Percentiles rank a stretch among this genome's conserved stretches.
phyloP scores from a whole-genome alignment of 2,888 invertebrate species.

The Eledona agricola region DNA sequence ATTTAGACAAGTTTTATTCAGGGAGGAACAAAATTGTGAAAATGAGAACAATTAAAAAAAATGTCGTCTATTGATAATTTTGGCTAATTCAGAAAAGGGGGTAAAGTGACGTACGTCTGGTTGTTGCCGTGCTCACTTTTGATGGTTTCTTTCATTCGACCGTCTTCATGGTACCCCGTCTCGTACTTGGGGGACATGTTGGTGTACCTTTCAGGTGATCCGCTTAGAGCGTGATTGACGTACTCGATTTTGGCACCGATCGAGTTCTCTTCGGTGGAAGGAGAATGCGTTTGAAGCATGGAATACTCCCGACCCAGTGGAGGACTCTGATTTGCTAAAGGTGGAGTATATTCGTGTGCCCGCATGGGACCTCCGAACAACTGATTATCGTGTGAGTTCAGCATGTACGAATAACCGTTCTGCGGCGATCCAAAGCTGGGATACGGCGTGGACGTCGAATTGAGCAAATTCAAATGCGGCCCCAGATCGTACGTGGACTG shows the following conservation, averaged over 20 bases:
- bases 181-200: slow-evolving; percentile 71
- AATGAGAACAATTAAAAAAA: slow-evolving; percentile 30
- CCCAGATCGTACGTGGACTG: slow-evolving; percentile 81
- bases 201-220: slow-evolving; percentile 68
- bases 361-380: slow-evolving; percentile 68
- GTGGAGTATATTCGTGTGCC: slow-evolving; percentile 70
- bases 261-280: slow-evolving; percentile 61
- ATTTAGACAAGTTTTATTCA: slow-evolving; percentile 7
- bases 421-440: slow-evolving; percentile 71
- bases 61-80: slow-evolving; percentile 43
- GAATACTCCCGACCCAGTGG: slow-evolving; percentile 73
- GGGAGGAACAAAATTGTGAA: slow-evolving; percentile 4
- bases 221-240: slow-evolving; percentile 60
- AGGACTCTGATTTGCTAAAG: slow-evolving; percentile 68
- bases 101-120: slow-evolving; percentile 75
- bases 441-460: slow-evolving; percentile 71
- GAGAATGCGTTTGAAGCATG: slow-evolving; percentile 72
- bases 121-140: slow-evolving; percentile 59
- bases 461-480: slow-evolving; percentile 77
- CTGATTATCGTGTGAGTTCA: slow-evolving; percentile 76
- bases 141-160: slow-evolving; percentile 56
- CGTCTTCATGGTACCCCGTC: slow-evolving; percentile 63
- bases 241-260: slow-evolving; percentile 62
- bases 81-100: slow-evolving; percentile 78
- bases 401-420: slow-evolving; percentile 69